Conservation (phyloP, 2,888 invertebrate genomes). For the Hyposoter dolosus region DNA sequence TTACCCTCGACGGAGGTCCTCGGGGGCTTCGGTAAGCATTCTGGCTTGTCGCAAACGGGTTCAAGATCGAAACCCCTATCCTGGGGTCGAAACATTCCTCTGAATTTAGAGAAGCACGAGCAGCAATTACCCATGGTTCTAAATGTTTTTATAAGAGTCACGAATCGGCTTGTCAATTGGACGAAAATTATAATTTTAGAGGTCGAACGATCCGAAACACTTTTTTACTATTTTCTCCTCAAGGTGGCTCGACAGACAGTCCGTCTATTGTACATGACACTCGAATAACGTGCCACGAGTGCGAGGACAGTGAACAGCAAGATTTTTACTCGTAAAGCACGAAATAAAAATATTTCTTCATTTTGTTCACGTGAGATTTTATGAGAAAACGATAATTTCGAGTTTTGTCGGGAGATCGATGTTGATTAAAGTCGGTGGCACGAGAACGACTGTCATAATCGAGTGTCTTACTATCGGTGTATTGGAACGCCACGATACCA, state of each 20-base stretch:
- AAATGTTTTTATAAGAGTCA: background rate
- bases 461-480: conserved; percentile 59
- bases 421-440: conserved; percentile 71
- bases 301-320: conserved; percentile 10
- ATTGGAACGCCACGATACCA: conserved; percentile 66
- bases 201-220: background rate
- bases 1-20: conserved; percentile 73
- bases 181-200: background rate
- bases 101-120: conserved; percentile 76
- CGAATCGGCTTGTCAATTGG: background rate
- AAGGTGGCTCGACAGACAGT: conserved; percentile 20
- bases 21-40: conserved; percentile 81
- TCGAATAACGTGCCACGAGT: background rate
- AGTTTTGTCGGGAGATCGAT: conserved; percentile 25
- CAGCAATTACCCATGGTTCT: conserved; percentile 81
- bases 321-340: conserved; percentile 21
- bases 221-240: conserved; percentile 9
- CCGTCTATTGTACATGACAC: conserved; percentile 45
- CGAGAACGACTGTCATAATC: conserved; percentile 77
- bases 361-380: background rate
- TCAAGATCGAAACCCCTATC: conserved; percentile 69
- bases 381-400: conserved; percentile 12
- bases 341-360: conserved; percentile 7
- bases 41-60: conserved; percentile 77
- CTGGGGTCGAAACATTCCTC: conserved; percentile 78